Base-by-base conservation (phyloP, 2,888 invertebrate species). In the Cantharis nigra region DNA sequence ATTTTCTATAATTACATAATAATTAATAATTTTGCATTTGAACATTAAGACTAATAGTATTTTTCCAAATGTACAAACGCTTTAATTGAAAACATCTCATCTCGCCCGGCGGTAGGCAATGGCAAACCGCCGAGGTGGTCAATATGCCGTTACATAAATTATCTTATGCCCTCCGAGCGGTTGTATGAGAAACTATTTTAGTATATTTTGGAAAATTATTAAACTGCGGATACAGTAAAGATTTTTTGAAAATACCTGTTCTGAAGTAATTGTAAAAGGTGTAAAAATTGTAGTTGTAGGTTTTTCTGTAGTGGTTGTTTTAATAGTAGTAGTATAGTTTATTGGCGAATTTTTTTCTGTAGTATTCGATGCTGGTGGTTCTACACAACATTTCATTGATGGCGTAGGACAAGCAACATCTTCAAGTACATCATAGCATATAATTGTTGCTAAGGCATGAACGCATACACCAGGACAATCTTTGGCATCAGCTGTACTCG, bases 401-500 rank as follows among this genome's bases (percentile, higher is more conserved):
- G 93, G 89, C 75, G 93, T 93, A 23, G 96, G 95, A 84, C 96
- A 96, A 78, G 93, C 92, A 18, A 95, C 93, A 85, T 96, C 93
- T 77, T 96, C 95, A 71, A 95, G 90, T 16, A 97, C 96, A 83
- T 96, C 94, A 87, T 94, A 94, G 87, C 97, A 97, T 84, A 97
- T 94, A 78, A 97, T 89, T 0, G 97, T 94, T 2, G 97, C 96
- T 77, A 97, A 88, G 10, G 95, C 92, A 86, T 97, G 96, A 79
- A 96, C 95, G 88, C 97, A 97, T 76, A 95, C 93, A 0, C 97
- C 97, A 0, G 97, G 97, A 86, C 97, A 97, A 87, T 96, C 94
- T 89, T 95, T 95, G 77, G 94, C 92, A 87, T 95, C 94, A 78
- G 94, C 95, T 78, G 96, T 96, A 80, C 94, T 95, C 78, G 96